Evolutionary conservation across 2,888 invertebrate species (phyloP).

Genomic region (Thyatira batis): DNA sequence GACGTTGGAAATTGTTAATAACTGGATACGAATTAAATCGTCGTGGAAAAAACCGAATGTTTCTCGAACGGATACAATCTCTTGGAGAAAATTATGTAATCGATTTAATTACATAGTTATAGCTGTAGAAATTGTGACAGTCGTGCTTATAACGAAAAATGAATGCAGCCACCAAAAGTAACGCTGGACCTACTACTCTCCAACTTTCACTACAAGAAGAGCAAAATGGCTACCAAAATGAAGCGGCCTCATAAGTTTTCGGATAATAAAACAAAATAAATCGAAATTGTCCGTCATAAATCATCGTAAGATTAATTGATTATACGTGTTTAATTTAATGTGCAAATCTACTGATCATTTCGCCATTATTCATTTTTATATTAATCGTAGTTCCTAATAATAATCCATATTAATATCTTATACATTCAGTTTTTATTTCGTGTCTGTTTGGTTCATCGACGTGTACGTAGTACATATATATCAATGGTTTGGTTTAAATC

Average conservation of each 20-base stretch:
- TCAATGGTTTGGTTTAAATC: no score
- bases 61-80: neutral
- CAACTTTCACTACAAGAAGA: slow-evolving; percentile 58
- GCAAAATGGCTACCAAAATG: slow-evolving; percentile 46
- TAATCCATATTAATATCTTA: no score
- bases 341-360: neutral
- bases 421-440: no score
- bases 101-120: neutral
- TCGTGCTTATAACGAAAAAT: slow-evolving; percentile 16
- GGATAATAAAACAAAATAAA: slow-evolving; percentile 33
- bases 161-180: slow-evolving; percentile 14
- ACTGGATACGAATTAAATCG: slow-evolving; percentile 12
- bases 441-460: no score
- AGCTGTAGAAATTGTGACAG: neutral
- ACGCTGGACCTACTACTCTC: slow-evolving; percentile 35
- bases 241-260: slow-evolving; percentile 42
- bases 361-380: no score
- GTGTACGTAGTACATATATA: no score
- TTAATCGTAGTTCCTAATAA: no score
- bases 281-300: slow-evolving; percentile 30
- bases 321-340: slow-evolving; percentile 11
- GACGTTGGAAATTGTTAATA: slow-evolving; percentile 16
- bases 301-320: slow-evolving; percentile 13
- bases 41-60: slow-evolving; percentile 25
- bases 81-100: neutral